These are phyloP conservation scores for Drosophila kuntzei DNA, from an alignment of 2,888 invertebrate species.

Conservation along the genomic window DNA sequence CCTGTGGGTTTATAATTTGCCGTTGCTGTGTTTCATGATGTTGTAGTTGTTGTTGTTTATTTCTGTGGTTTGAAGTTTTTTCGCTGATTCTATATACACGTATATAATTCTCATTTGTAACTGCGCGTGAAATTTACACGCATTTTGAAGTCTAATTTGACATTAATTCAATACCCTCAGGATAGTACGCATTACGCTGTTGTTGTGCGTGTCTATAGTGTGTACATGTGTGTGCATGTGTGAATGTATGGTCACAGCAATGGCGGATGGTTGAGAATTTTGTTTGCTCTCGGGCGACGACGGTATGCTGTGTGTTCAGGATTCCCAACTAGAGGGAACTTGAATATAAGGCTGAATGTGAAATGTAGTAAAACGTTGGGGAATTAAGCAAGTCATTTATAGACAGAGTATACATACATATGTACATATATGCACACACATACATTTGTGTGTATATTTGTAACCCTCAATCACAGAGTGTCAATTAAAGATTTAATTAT, in stretches of 20 bases:
- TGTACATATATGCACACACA: too few relatives aligned
- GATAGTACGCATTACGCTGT: slow-evolving; percentile 53
- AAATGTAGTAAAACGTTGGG: slow-evolving; percentile 22
- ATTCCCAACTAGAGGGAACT: slow-evolving; percentile 21
- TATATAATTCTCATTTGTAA: slow-evolving; percentile 67
- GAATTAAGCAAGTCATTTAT: slow-evolving; percentile 11
- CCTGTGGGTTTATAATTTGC: slow-evolving; percentile 59
- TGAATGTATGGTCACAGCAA: neutral
- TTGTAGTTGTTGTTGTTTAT: slow-evolving; percentile 44
- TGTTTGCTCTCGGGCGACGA: slow-evolving; percentile 33
- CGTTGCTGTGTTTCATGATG: slow-evolving; percentile 31
- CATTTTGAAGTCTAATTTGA: slow-evolving; percentile 83
- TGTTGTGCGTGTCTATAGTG: slow-evolving; percentile 16
- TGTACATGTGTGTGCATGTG: slow-evolving; percentile 12
- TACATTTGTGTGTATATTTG: neutral
- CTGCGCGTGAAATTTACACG: slow-evolving; percentile 81
- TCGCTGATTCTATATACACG: slow-evolving; percentile 17
- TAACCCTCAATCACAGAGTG: neutral
- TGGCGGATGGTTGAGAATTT: slow-evolving; percentile 10
- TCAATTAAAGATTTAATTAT: neutral
- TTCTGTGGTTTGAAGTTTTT: slow-evolving; percentile 42
- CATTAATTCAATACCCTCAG: slow-evolving; percentile 82
- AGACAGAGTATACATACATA: neutral
- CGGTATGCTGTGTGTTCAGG: slow-evolving; percentile 32
- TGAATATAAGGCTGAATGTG: slow-evolving; percentile 14